Base-by-base conservation (phyloP, 2,113 vertebrate species). In the Muntiacus muntjak region DNA sequence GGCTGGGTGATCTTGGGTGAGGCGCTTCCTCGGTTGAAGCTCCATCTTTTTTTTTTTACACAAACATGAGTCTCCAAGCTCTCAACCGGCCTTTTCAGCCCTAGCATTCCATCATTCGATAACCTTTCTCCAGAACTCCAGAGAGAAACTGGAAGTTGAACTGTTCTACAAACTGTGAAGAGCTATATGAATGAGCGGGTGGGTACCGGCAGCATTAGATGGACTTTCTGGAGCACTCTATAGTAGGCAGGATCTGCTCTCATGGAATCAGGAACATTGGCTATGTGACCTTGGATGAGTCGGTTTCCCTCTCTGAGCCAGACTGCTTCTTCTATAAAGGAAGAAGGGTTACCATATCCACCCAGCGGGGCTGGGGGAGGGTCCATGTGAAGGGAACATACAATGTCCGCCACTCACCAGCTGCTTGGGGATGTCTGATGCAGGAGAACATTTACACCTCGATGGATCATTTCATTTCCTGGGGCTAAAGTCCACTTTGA, bases 351-450 rank as follows among this genome's bases (percentile, higher is more conserved):
- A 10, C 60, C 25, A 23, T 0, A 5, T 28, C 25, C 13, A n/a
- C 9, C n/a, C 2, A 0, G 28, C 14, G 23, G 16, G 45, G 8
- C 19, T 19, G 19, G 52, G 33, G 10, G 62, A 81, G 23, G 23
- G 58, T 26, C 26, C 7, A 13, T 25, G 28, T 1, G 40, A 67
- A 55, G 40, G 50, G 58, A 17, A 1, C 14, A 6, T 0, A 9
- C 1, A 0, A 1, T 0, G 13, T 9, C 40, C 9, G 23, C 3
- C 1, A 5, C 60, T n/a, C 10, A 0, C 3, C 54, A 10, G 55
- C 52, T 55, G 26, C 55, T 43, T 12, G 8, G 71, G 26, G 33
- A 15, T 30, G 13, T 57, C 91, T 91, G 87, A 74, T 1, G 14
- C 36, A 83, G 58, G 25, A 94, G 9, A 86, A 43, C 19, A 21